Evolutionary conservation across 2,113 vertebrate species (phyloP).

Genomic region (Porphyrio hochstetteri): DNA sequence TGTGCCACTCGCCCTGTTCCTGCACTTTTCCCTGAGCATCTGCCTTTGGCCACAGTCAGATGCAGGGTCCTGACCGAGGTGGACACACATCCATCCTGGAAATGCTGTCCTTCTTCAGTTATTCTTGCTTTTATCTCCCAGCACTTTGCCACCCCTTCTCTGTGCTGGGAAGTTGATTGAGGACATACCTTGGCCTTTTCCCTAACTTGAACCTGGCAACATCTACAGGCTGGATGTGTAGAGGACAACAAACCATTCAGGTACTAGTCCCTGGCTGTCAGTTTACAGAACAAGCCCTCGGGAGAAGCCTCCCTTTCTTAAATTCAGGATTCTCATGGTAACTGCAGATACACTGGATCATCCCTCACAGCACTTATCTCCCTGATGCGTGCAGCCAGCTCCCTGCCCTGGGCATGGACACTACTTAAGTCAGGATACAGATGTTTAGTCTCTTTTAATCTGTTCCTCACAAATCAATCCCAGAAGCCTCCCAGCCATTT

Average conservation of each 20-base stretch:
- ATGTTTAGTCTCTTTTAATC: conserved; percentile 15
- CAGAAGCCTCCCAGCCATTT: neutral
- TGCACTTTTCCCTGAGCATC: neutral
- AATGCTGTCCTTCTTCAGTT: neutral
- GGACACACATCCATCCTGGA: neutral
- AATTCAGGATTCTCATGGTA: neutral
- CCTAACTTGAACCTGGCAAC: neutral
- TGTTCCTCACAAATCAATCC: neutral
- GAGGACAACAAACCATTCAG: neutral
- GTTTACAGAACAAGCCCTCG: neutral
- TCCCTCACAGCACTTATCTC: neutral
- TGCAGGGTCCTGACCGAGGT: neutral
- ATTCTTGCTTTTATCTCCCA: neutral
- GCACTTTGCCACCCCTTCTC: neutral
- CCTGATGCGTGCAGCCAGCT: neutral
- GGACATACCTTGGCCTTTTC: neutral
- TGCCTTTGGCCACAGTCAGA: accelerated
- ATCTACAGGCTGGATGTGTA: neutral
- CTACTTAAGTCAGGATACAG: neutral
- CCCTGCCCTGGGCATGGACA: neutral
- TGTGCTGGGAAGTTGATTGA: neutral
- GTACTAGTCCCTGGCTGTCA: neutral
- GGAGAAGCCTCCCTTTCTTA: neutral
- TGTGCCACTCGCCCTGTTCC: neutral
- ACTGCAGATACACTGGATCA: neutral